Evolutionary conservation across 2,113 vertebrate genomes (phyloP), one percentile per base, ranked within the genome.

Genomic region (Hippocampus zosterae): DNA sequence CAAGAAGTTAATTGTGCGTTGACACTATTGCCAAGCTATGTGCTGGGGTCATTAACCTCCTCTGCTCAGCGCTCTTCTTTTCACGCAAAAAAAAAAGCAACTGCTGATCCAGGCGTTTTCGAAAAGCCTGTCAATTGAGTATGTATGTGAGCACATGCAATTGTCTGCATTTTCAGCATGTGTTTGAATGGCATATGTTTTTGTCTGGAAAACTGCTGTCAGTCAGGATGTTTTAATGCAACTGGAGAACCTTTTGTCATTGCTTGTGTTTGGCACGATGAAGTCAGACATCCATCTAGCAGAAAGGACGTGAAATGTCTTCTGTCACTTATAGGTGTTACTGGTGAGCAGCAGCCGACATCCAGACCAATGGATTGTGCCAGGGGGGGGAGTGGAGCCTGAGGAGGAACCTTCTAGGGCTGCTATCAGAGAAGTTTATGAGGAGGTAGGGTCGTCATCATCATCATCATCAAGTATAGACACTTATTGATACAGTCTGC

Each of bases 281-380:
- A 48, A 11, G 19, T 74, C 56, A 3, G 21, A 11, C 5, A 19
- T 68, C 25, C 6, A 27, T 53, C 15, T 46, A 64, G 69, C 71
- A 56, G 48, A 67, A 57, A 68, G 67, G 13, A 55, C 27, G 66
- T 81, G 57, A 82, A 9, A 0, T 61, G 70, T 50, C 23, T 42
- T 69, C 64, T 83, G 68, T 74, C 37, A 83, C 61, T 25, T 72
- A 5, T 87, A 99, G 97, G 97, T 99, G 72, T 86, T 99, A 74
- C 90, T 99, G 60, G 97, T 99, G 78, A 99, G 97, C 93, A 98
- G 97, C 71, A 99, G 97, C 87, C 94, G 96, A 53, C 94, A 99
- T 85, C 97, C 96, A 1, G 96, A 99, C 77, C 94, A 95, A 87
- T 99, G 97, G 97, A 99, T 99, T 21, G 96, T 99, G 63, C 96